Evolutionary conservation across 2,797 vertebrate species (phyloP).

Genomic region (Hypotaenidia okinawae): DNA sequence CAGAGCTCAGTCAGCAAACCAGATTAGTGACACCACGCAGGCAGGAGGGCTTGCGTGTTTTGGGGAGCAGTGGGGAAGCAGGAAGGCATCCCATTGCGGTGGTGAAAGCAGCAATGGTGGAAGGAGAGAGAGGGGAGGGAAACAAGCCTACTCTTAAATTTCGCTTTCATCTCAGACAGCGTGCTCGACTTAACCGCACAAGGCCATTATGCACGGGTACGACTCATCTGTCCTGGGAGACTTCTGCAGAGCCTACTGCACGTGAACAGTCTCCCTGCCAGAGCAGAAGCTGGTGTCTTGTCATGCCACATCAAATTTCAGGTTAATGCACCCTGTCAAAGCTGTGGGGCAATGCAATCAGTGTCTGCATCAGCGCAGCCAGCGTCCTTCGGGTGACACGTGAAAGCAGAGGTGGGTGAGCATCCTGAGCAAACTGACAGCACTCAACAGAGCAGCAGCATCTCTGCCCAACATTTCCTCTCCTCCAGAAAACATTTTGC

Average conservation of each 20-base stretch:
- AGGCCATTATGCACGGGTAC: rapidly evolving
- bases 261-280: background rate
- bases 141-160: background rate
- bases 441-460: background rate
- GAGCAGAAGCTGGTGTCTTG: background rate
- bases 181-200: background rate
- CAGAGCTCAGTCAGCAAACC: slow-evolving; percentile 57
- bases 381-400: rapidly evolving
- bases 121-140: background rate
- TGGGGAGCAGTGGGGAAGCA: background rate
- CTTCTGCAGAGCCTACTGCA: background rate
- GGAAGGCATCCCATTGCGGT: background rate
- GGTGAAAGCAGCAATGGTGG: background rate
- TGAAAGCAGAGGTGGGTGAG: background rate
- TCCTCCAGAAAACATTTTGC: background rate
- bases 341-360: background rate
- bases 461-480: too few relatives aligned
- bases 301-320: background rate
- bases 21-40: slow-evolving; percentile 24
- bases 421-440: rapidly evolving
- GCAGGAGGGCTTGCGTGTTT: background rate
- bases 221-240: background rate
- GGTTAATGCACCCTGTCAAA: background rate
- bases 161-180: background rate
- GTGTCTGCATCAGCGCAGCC: background rate